These are phyloP conservation scores for Lepidurus apus DNA, from an alignment of 1,140 invertebrate genomes.

Conservation along the genomic window DNA sequence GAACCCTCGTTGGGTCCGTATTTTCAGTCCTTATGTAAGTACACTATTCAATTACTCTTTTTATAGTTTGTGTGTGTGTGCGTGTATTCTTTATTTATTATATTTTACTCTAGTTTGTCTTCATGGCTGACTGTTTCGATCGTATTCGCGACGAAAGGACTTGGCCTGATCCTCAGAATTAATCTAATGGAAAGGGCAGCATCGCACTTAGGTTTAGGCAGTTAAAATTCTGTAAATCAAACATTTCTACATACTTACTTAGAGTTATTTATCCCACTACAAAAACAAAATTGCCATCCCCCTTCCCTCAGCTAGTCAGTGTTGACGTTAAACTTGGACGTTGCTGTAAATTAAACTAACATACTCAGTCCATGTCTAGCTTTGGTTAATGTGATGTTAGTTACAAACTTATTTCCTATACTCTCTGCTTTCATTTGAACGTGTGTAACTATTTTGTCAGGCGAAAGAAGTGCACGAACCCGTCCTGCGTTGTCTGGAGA, in stretches of 20 bases:
- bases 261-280: not conserved
- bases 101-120: constrained; percentile 70
- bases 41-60: constrained; percentile 26
- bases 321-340: constrained; percentile 15
- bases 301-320: constrained; percentile 7
- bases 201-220: too few relatives aligned
- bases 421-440: not conserved
- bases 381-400: constrained; percentile 19
- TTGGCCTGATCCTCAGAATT: constrained; percentile 37
- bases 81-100: constrained; percentile 29
- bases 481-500: not conserved
- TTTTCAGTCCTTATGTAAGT: constrained; percentile 81
- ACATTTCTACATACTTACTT: not conserved
- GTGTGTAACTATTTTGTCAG: not conserved
- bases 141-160: constrained; percentile 77
- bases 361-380: constrained; percentile 13
- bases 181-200: not conserved
- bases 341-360: constrained; percentile 16
- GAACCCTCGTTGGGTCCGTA: constrained; percentile 76
- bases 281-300: not conserved
- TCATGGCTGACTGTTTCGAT: constrained; percentile 89
- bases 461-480: not conserved
- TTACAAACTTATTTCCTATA: not conserved
- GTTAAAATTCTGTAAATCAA: too few relatives aligned
- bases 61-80: not conserved